Evolutionary conservation across 2,113 vertebrate species (phyloP).

Genomic region (Stigmatopora argus): DNA sequence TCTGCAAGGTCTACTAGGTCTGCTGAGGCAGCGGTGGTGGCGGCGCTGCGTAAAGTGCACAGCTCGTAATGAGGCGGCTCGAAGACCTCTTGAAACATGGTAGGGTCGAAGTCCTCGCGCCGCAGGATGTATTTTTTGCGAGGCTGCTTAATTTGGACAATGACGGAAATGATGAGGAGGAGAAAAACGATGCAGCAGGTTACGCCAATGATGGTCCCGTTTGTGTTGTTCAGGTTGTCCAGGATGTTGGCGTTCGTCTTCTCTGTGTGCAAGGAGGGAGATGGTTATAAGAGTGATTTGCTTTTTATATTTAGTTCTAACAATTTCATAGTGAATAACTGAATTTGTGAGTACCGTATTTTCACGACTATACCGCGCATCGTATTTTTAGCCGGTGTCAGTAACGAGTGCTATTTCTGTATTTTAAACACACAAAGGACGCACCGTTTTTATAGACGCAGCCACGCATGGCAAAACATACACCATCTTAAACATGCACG

Average conservation of each 20-base stretch:
- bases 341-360: too few species aligned
- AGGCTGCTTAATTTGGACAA: conserved; percentile 97
- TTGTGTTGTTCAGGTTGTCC: conserved; percentile 97
- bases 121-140: conserved; percentile 94
- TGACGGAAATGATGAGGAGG: conserved; percentile 89
- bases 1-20: conserved; percentile 91
- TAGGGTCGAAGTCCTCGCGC: conserved; percentile 94
- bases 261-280: conserved; percentile 65
- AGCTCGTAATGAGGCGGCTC: conserved; percentile 96
- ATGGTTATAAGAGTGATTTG: conserved; percentile 6
- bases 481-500: too few species aligned
- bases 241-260: conserved; percentile 91
- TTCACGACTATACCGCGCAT: too few species aligned
- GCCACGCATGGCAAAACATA: too few species aligned
- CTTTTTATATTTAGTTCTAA: too few species aligned
- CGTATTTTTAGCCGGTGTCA: too few species aligned
- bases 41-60: conserved; percentile 86
- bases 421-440: too few species aligned
- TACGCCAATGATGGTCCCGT: conserved; percentile 92
- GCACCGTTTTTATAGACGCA: too few species aligned
- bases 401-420: too few species aligned
- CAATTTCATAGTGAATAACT: too few species aligned
- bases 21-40: conserved; percentile 71
- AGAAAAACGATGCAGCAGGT: conserved; percentile 94
- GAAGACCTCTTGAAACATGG: conserved; percentile 96